phyloP scores from a whole-genome alignment of 2,888 invertebrate species.

The Cremastinae sp. region DNA sequence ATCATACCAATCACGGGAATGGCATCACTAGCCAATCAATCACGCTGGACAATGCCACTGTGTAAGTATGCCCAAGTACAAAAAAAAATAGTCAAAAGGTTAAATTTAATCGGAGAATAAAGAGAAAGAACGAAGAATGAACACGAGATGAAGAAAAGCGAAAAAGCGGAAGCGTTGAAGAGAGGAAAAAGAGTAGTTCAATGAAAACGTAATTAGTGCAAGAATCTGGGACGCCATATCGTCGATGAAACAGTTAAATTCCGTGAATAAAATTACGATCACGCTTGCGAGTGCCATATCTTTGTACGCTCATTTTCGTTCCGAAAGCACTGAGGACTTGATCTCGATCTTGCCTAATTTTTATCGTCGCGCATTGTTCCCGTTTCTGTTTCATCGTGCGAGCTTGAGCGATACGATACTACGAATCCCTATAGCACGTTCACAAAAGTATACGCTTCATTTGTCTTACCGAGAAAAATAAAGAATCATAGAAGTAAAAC shows the following conservation, averaged over 20 bases:
- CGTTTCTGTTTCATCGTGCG: slow-evolving; percentile 11
- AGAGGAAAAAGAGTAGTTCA: slow-evolving; percentile 26
- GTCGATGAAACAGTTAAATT: slow-evolving; percentile 20
- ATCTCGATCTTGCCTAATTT: not conserved
- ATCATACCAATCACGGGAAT: slow-evolving; percentile 78
- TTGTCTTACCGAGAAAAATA: slow-evolving; percentile 9
- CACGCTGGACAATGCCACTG: slow-evolving; percentile 79
- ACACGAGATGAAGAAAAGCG: slow-evolving; percentile 6
- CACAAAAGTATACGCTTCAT: not conserved
- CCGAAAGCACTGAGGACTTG: not conserved
- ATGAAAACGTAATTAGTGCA: slow-evolving; percentile 23
- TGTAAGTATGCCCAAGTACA: slow-evolving; percentile 76
- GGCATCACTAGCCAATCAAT: slow-evolving; percentile 78
- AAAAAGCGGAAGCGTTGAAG: slow-evolving; percentile 17
- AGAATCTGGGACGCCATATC: slow-evolving; percentile 8
- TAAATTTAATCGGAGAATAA: slow-evolving; percentile 32
- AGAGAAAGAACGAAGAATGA: slow-evolving; percentile 24
- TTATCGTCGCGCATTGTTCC: not conserved
- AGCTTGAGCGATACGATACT: slow-evolving; percentile 34
- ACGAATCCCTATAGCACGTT: slow-evolving; percentile 38
- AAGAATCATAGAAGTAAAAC: slow-evolving; percentile 8
- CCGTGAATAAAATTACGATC: slow-evolving; percentile 12
- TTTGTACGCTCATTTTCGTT: not conserved
- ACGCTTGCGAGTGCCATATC: slow-evolving; percentile 9
- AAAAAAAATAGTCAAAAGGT: slow-evolving; percentile 37